Base-by-base conservation (phyloP, 1,140 invertebrate genomes). In the Propsilocerus akamusi region DNA sequence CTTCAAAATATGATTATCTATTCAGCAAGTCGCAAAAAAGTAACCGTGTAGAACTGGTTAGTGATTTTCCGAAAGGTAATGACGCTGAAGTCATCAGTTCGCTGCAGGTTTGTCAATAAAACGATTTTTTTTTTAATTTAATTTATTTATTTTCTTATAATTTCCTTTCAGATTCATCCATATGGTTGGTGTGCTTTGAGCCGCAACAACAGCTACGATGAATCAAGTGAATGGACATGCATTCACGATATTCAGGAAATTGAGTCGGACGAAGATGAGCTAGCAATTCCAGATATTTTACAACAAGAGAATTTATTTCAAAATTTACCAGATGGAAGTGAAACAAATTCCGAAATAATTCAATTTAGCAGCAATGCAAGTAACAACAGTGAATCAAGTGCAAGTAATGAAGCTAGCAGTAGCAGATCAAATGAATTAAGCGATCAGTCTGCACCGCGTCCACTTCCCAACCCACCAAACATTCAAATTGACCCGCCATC, bases 181-280 rank as follows among this genome's bases (percentile, higher is more conserved):
- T 80, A 90, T 59, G 88, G 89, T 3, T 92, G 88, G 83, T 86
- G 83, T 65, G 83, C 83, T 10, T 63, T 92, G 23, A 89, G 86
- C 25, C 73, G 90, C 52, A 94, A 93, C 67, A 82, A 90, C 20
- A 88, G 81, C 56, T 77, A 76, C 53, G 80, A 86, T 59, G 86
- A 93, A 60, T 77, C 76, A 56, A 83, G 86, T 41, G 89, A 94
- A 81, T 94, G 86, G 86, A 92, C 87, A 3, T 91, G 87, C 63
- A 77, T 95, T 22, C 91, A 95, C 66, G 89, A 94, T 61, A 91
- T 96, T 50, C 87, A 91, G 66, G 74, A 79, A 30, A 60, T 68
- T n/a, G 69, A 73, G 26, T 54, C 62, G 0, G 65, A 65, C 51
- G 73, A 73, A 54, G 67, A 59, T 50, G 68, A 67, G 12, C 58